Base-by-base conservation (phyloP, 2,888 invertebrate genomes). In the Aphrophora alni region DNA sequence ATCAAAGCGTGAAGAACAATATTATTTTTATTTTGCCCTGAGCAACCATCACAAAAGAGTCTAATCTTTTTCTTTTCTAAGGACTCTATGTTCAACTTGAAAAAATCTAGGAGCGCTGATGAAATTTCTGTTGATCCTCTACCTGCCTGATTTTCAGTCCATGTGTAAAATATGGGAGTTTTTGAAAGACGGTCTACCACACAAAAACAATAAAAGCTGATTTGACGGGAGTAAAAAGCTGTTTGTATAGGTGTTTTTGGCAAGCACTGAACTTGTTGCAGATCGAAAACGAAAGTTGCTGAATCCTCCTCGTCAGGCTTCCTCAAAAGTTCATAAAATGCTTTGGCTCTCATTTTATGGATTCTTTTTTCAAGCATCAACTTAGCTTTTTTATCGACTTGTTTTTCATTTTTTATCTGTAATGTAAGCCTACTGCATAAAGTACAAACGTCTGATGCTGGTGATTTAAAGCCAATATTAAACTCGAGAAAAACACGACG, bases 101-200 rank as follows among this genome's bases (percentile, higher is more conserved):
- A 24, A 68, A 68, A 24, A 68, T 68, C 21, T 17, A 68, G 28
- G 24, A 74, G 21, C 17, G 78, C 44, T 27, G 51, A 74, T 10
- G 68, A 79, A n/a, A 74, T 12, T 27, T 79, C 79, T 25, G n/a
- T 21, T 24, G 68, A 14, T 12, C 75, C 80, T 79, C 28, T 79
- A 10, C 75, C 80, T 12, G 75, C 80, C 38, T 74, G 75, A 12
- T 68, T 69, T 69, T 79, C 79, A 21, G 79, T 75, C 75, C 75
- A 79, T 14, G 27, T 25, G n/a, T 79, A 79, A 75, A 79, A 78
- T 10, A 5, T 38, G 4, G 78, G 73, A 51, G 44, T 74, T n/a
- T 51, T 73, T n/a, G 25, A 26, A 0, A 27, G 14, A 7, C 26
- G 3, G 5, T 59, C 24, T 25, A 38, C 70, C 59, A 79, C 33